Base-by-base conservation (phyloP, 2,888 invertebrate species). In the Drosophila diplacantha region DNA sequence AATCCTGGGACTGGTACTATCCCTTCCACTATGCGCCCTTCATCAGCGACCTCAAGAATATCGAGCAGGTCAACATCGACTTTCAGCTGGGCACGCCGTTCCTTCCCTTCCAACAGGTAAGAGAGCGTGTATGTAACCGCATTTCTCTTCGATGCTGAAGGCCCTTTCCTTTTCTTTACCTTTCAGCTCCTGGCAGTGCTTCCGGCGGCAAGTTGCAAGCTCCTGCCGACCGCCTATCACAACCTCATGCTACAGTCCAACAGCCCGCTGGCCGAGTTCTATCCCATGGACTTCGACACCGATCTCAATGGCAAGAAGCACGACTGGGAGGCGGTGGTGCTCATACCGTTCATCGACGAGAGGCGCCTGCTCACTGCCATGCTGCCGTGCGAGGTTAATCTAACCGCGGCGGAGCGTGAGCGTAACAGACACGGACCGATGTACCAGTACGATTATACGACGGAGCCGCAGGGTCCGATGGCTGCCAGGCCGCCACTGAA, bases 1-100 rank as follows among this genome's bases (percentile, higher is more conserved):
- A 95, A 51, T 98, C 97, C 0, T 99, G 99, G 99, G 95, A 96
- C 31, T 99, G 99, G 99, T 98, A 91, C 89, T 99, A 98, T 88
- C 97, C 98, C 0, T 95, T 96, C 85, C 98, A 99, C 88, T 99
- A 99, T 88, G 95, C 98, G 0, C 99, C 99, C 0, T 98, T 94
- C 86, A 94, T 98, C 74, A 98, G 98, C 4, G 99, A 99, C 87
- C 92, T 99, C 34, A 93, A 92, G 77, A 92, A 93, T 59, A 97
- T 98, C 85, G 90, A 92, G 71, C 89, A 93, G 72, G 88, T 94
- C 72, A 91, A 93, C 77, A 90, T 98, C n/a, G 91, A 93, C 31
- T 98, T 95, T 85, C 94, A 96, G 12, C 86, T 94, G 71, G 96
- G 95, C 3, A 91, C 91, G 73, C 98, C 99, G 0, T 99, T 99